Evolutionary conservation across 2,888 invertebrate genomes (phyloP), one percentile per base, ranked within the genome.

Genomic region (Drosophila maculinotata): DNA sequence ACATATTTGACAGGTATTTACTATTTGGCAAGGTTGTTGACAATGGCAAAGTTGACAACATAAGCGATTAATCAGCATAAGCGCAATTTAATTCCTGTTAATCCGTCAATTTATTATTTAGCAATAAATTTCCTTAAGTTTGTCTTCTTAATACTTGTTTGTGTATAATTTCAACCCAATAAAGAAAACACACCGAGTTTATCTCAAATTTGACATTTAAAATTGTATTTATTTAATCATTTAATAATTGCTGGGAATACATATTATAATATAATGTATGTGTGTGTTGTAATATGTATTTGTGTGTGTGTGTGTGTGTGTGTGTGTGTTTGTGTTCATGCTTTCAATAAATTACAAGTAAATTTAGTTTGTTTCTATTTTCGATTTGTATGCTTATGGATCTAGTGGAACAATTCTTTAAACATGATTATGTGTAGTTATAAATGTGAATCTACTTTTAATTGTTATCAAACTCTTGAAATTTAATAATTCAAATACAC

Each of bases 211-310:
- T 88, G 84, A 87, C 87, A 88, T 89, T 87, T 89, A 87, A 87
- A 87, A 89, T 83, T 89, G 80, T 81, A 83, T 89, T 87, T 88
- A 85, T 88, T 89, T 84, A 83, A 83, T 89, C 71, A 87, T 86
- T 86, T 86, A 72, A 87, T 84, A 88, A 83, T 88, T 84, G 83
- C 88, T 85, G 81, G 87, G 78, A 80, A 83, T 77, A 82, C 85
- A 79, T 86, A 76, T 67, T 75, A 70, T 67, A 75, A 62, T 83
- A 69, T 79, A 68, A 41, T 63, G 39, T 66, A 47, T 58, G 35
- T 60, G 28, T 66, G 36, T 60, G 23, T 69, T 62, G 14, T 63
- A 42, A 58, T 83, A 9, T 73, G 31, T 65, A 52, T 58, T 39
- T 70, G 57, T 66, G 41, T 67, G 23, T 52, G 35, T 58, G 33